Evolutionary conservation across 2,888 invertebrate genomes (phyloP).

Genomic region (Drosophila imparisetae): DNA sequence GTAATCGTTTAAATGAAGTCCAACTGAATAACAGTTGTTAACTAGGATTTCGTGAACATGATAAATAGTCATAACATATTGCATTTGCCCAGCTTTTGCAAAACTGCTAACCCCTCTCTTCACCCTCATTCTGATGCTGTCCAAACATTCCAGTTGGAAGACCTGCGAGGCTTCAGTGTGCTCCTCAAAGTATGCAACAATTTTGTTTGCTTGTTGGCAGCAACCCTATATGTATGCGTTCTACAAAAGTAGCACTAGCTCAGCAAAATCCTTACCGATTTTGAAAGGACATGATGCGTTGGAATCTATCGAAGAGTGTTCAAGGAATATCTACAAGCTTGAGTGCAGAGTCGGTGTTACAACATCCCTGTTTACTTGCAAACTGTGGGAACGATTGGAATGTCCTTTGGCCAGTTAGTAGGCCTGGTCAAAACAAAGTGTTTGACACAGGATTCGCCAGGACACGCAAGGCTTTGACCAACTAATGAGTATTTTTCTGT

Average conservation of each 20-base stretch:
- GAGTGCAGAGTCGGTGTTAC: neutral
- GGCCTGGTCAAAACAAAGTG: neutral
- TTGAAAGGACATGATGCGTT: neutral
- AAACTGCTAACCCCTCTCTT: neutral
- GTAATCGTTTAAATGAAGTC: conserved; percentile 75
- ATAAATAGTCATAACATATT: conserved; percentile 25
- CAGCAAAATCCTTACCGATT: neutral
- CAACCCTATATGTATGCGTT: neutral
- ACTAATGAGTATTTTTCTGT: neutral
- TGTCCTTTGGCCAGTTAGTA: neutral
- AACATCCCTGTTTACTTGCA: neutral
- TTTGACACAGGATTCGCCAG: neutral
- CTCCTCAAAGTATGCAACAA: neutral
- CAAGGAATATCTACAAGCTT: neutral
- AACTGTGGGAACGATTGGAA: neutral
- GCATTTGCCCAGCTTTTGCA: neutral
- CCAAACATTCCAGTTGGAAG: neutral
- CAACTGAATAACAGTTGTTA: conserved; percentile 66
- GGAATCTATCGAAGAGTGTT: neutral
- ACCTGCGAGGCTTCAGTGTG: neutral
- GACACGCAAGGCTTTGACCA: neutral
- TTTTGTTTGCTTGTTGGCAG: neutral
- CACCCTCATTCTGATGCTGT: too few relatives aligned
- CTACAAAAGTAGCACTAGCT: neutral
- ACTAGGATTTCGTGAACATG: conserved; percentile 34